Conservation (phyloP, 2,113 vertebrate species). For the Lophius piscatorius region DNA sequence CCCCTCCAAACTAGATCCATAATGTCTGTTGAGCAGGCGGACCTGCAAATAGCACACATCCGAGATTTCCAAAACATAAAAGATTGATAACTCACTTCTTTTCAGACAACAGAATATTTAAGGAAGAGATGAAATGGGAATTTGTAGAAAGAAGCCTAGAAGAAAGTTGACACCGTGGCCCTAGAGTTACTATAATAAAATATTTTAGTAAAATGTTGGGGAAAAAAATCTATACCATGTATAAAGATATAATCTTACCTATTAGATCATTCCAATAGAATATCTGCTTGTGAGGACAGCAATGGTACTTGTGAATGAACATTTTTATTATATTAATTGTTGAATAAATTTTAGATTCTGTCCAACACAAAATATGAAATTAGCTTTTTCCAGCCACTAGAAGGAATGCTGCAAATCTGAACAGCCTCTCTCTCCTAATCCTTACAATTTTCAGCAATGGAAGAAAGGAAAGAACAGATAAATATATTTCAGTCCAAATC, state of each 20-base stretch:
- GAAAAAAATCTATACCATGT: conserved; percentile 58
- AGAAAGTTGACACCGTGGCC: conserved; percentile 68
- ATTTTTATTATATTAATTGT: no score
- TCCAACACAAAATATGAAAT: conserved; percentile 34
- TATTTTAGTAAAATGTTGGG: conserved; percentile 70
- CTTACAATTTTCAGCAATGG: conserved; percentile 50
- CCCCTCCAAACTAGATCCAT: conserved; percentile 79
- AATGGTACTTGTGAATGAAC: background rate
- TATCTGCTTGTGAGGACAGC: conserved; percentile 16
- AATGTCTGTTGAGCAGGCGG: conserved; percentile 81
- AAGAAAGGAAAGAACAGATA: conserved; percentile 63
- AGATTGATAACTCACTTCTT: conserved; percentile 81
- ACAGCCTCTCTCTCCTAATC: conserved; percentile 51
- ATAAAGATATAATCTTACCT: conserved; percentile 34
- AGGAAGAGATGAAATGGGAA: conserved; percentile 74
- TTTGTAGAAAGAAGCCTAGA: conserved; percentile 71
- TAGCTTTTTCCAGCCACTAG: conserved; percentile 20
- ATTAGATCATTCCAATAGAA: conserved; percentile 35
- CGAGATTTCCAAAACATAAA: conserved; percentile 82
- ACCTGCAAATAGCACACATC: conserved; percentile 77
- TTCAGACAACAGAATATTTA: conserved; percentile 75
- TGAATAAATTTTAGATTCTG: conserved; percentile 30
- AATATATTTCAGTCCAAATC: conserved; percentile 78
- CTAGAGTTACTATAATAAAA: conserved; percentile 77
- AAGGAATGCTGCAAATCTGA: conserved; percentile 35